A percentile compares a stretch with the other conserved stretches of the same genome.
phyloP scores from a whole-genome alignment of 30 jellyfish, hydroid and myxozoan genomes.

The Aurelia sp. region DNA sequence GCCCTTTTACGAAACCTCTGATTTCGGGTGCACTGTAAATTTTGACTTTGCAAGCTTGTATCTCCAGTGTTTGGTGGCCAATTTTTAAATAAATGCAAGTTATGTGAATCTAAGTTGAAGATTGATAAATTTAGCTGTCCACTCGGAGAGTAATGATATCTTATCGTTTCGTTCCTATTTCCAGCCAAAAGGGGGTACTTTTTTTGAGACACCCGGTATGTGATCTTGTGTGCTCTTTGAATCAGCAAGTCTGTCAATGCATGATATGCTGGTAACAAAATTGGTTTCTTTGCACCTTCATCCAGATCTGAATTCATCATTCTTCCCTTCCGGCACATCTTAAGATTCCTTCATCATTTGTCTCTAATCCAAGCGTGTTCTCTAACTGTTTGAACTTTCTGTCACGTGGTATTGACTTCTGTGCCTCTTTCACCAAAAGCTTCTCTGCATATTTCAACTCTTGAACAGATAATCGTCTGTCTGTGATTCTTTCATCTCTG shows the following conservation, averaged over 20 bases:
- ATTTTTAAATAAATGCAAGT: no score
- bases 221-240: conserved; percentile 8
- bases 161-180: no score
- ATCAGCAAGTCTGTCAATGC: conserved; percentile 16
- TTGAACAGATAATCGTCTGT: conserved; percentile 7
- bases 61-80: no score
- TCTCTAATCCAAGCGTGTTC: background rate
- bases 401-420: background rate
- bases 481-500: background rate
- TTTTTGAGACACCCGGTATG: no score
- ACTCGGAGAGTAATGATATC: no score
- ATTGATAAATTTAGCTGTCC: no score
- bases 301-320: conserved; percentile 10
- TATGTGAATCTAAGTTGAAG: no score
- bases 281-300: background rate
- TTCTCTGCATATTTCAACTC: conserved; percentile 24
- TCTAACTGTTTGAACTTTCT: background rate
- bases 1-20: no score
- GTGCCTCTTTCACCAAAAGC: conserved; percentile 16
- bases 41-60: no score
- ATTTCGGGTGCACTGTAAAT: no score
- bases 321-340: conserved; percentile 11
- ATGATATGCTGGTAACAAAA: conserved; percentile 24
- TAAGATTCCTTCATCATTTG: background rate
- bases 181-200: no score